Base-by-base conservation (phyloP, 2,113 vertebrate species). In the Dicrurus megarhynchus region DNA sequence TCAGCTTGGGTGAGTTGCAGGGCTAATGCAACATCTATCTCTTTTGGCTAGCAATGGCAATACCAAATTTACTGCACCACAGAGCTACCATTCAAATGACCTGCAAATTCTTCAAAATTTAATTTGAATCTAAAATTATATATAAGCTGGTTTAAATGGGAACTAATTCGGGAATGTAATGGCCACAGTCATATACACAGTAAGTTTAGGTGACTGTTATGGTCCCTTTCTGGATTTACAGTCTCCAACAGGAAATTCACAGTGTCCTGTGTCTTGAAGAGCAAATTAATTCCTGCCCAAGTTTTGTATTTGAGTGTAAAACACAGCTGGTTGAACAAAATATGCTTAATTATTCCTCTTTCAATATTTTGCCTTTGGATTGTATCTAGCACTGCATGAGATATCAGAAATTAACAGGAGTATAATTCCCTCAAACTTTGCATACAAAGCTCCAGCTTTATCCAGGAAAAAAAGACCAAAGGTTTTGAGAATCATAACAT, bases 151-250 rank as follows among this genome's bases (percentile, higher is more conserved):
- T 68, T 69, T 44, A 76, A 61, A 59, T 14, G 4, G 9, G 14
- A 84, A 78, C 26, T 59, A 44, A 59, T 41, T 67, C 1, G 5
- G 11, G 30, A 81, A 24, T 1, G 1, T 16, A 21, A 57, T 26
- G 8, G 15, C 5, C 10, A 15, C 30, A 61, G 11, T 4, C 35
- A 8, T 12, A 7, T 3, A 42, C 0, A 0, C 30, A 42, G 4
- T 41, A 52, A 68, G 13, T 39, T 27, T 13, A 50, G 21, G 46
- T 22, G n/a, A 37, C 50, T n/a, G 1, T 33, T 64, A 9, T 1
- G 1, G 16, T 47, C 4, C 2, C 7, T 85, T 82, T 59, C 60
- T 63, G 52, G 14, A 19, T 11, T 42, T 64, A 41, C 1, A 44
- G 2, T 24, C 22, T 76, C 15, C 21, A 81, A 4, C 2, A 24